Evolutionary conservation across 1,140 invertebrate genomes (phyloP).

Genomic region (Chironomus tepperi): DNA sequence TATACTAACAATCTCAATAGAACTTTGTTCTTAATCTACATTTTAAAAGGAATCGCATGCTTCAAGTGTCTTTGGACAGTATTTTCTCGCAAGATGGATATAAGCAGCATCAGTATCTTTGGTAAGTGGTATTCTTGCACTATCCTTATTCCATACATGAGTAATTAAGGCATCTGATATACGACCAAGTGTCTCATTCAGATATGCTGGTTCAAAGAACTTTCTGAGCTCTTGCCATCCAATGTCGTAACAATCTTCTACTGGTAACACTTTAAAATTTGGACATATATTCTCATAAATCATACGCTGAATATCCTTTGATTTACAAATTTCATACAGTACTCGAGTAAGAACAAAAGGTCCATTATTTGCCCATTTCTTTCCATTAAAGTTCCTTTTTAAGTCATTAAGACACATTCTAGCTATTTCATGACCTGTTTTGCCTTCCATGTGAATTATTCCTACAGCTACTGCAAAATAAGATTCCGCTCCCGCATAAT

Average conservation of each 20-base stretch:
- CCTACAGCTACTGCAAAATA: constrained; percentile 51
- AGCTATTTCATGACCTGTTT: constrained; percentile 49
- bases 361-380: constrained; percentile 46
- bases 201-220: constrained; percentile 49
- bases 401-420: constrained; percentile 50
- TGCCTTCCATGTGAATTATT: constrained; percentile 50
- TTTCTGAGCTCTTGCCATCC: constrained; percentile 50
- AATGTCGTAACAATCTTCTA: constrained; percentile 55
- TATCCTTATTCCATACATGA: constrained; percentile 64
- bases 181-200: constrained; percentile 42
- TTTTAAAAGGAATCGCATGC: background rate
- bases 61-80: constrained; percentile 46
- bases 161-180: constrained; percentile 48
- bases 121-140: constrained; percentile 40
- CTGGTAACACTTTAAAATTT: constrained; percentile 55
- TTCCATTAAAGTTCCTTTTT: constrained; percentile 49
- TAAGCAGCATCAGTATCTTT: constrained; percentile 46
- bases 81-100: constrained; percentile 45
- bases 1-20: too few relatives aligned
- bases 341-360: constrained; percentile 62
- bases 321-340: constrained; percentile 49
- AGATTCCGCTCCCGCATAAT: constrained; percentile 58
- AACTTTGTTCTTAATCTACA: too few relatives aligned
- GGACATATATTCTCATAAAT: constrained; percentile 44
- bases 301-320: constrained; percentile 48